Evolutionary conservation across 2,888 invertebrate species (phyloP), one percentile per base, ranked within the genome.

Genomic region (Tetragonisca angustula): DNA sequence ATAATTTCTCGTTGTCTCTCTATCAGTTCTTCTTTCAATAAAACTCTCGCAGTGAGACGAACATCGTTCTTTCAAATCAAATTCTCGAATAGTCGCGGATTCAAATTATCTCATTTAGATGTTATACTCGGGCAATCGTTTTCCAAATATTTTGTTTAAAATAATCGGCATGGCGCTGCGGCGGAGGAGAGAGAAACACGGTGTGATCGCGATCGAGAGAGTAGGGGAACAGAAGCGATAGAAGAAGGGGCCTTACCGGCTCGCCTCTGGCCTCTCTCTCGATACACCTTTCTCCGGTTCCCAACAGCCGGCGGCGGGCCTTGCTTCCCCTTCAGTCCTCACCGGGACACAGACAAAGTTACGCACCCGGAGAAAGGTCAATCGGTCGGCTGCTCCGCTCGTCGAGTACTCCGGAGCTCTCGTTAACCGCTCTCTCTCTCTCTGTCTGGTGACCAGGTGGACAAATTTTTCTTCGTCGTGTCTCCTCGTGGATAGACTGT

Each of bases 271-370:
- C 81, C 90, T 89, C 89, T 89, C 88, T 85, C 90, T 87, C 83
- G 87, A 87, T 88, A 91, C 90, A 92, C 92, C 92, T 92, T 92
- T 92, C 92, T 92, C 92, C 91, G 89, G 91, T 92, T 90, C 91
- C 90, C 90, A 89, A 91, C 87, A 91, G 90, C 90, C 88, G 87
- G 84, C 86, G 88, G 87, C 88, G 86, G 87, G 89, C 88, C 90
- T 87, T 89, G 90, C 84, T 84, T 88, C 91, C 90, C 91, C 90
- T 88, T 92, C 92, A 92, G 92, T 92, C 91, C 92, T 91, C 92
- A 91, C 85, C 92, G 92, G 91, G 91, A 91, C 92, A 92, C 91
- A 91, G 92, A 90, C 91, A 91, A 92, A 92, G 92, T 92, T 91
- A 91, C 91, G 90, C 91, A 90, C 91, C 87, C 88, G 90, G 89